phyloP scores from a whole-genome alignment of 2,888 invertebrate genomes.

The Argyra leucocephala region DNA sequence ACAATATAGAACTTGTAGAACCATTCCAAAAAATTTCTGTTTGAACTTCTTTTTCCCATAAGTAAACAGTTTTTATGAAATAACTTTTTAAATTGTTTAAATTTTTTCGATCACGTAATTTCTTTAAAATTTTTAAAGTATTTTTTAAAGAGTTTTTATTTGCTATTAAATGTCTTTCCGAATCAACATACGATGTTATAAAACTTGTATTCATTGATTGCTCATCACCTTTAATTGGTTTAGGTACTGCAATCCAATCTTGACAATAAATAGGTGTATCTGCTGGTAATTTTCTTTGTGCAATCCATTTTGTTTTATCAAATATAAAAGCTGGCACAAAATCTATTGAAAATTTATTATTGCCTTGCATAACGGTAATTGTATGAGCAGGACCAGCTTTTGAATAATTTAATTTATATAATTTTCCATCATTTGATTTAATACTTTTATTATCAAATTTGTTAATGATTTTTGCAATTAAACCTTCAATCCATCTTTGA shows the following conservation, averaged over 20 bases:
- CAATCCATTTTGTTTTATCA: constrained; percentile 21
- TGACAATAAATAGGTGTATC: constrained; percentile 8
- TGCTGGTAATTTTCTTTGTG: constrained; percentile 15
- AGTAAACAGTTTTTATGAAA: constrained; percentile 28
- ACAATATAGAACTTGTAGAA: constrained; percentile 20
- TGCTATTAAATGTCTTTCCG: constrained; percentile 25
- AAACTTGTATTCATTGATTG: constrained; percentile 18
- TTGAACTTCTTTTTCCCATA: constrained; percentile 23
- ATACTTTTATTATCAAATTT: not conserved
- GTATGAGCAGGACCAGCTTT: constrained; percentile 26
- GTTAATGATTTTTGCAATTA: constrained; percentile 20
- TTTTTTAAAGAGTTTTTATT: constrained; percentile 26
- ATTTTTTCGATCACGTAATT: constrained; percentile 25
- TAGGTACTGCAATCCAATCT: constrained; percentile 27
- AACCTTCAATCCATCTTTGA: constrained; percentile 28
- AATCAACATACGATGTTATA: constrained; percentile 26
- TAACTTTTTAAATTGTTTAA: constrained; percentile 28
- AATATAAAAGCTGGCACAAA: constrained; percentile 29
- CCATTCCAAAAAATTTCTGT: constrained; percentile 22
- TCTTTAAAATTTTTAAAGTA: constrained; percentile 29
- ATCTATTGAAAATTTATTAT: constrained; percentile 26
- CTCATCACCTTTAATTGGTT: constrained; percentile 19
- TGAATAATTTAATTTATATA: constrained; percentile 22
- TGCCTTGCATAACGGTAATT: constrained; percentile 22
- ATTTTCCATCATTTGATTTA: not conserved